These are phyloP conservation scores for Turritopsis rubra DNA, from an alignment of 30 jellyfish, hydroid and myxozoan species.

Conservation along the genomic window DNA sequence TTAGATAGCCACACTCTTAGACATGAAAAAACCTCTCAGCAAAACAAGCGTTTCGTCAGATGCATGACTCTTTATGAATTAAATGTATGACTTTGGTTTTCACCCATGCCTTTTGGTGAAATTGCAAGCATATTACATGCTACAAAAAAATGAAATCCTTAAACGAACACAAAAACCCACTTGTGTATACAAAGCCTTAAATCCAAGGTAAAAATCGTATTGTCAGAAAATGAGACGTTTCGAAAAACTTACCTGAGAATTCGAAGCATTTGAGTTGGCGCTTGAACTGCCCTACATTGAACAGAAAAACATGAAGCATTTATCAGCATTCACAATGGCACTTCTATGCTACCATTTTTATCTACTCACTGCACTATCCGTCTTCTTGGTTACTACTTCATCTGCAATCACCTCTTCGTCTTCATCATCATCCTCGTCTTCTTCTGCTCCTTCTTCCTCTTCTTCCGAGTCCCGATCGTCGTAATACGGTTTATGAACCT, in stretches of 20 bases:
- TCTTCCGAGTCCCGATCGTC: conserved; percentile 18
- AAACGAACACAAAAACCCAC: not conserved
- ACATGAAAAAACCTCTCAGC: too few relatives aligned
- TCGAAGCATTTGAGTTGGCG: not conserved
- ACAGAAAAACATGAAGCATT: not conserved
- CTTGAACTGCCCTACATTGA: not conserved
- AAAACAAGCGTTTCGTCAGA: too few relatives aligned
- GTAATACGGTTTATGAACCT: not conserved
- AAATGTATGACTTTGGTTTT: too few relatives aligned
- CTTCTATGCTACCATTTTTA: not conserved
- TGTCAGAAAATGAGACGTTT: not conserved
- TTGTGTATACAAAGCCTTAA: not conserved
- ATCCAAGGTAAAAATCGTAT: too few relatives aligned
- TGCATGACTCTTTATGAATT: too few relatives aligned
- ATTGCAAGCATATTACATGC: too few relatives aligned
- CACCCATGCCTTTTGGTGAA: too few relatives aligned
- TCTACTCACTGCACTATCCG: not conserved
- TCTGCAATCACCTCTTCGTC: conserved; percentile 7
- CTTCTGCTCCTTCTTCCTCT: conserved; percentile 1
- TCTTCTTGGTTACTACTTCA: not conserved
- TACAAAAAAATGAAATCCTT: too few relatives aligned
- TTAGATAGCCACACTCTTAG: too few relatives aligned
- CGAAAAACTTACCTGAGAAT: not conserved
- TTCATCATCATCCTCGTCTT: conserved; percentile 1
- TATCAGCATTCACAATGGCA: not conserved